Evolutionary conservation across 2,888 invertebrate genomes (phyloP), one percentile per base, ranked within the genome.

Genomic region (Melolontha melolontha): DNA sequence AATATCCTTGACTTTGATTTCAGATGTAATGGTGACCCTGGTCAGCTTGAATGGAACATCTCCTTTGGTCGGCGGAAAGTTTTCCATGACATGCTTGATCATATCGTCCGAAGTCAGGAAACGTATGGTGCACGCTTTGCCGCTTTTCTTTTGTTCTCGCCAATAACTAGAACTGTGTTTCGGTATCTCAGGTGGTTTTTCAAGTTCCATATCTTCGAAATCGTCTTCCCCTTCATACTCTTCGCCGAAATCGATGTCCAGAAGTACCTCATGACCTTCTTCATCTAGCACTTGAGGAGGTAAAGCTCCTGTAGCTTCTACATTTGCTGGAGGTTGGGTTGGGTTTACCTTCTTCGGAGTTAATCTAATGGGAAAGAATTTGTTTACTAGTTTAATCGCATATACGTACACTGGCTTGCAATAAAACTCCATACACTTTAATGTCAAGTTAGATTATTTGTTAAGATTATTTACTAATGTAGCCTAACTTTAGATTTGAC

Each of bases 41-140:
- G 75, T 78, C 34, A 83, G 55, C 14, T 67, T 73, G 66, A 78
- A 79, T 4, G 72, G 68, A 17, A 74, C 75, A 34, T 74, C 49
- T 12, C 75, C 68, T 52, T 75, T 71, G 47, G 75, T 77, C 0
- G 81, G 80, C 0, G 81, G 80, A 10, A 78, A 77, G 71, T 82
- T 83, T 7, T 77, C 78, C 16, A 78, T 70, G n/a, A 84, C 71
- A 67, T 82, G 80, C 1, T 76, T 71, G 4, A 79, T 70, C 8
- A 83, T 63, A 49, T 77, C 77, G 1, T 80, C 78, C 1, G 79
- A 22, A 11, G 75, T 76, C 5, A 76, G 73, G 70, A 83, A 83
- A 75, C 81, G 76, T 65, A 82, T 67, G 0, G 75, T 71, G 70
- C 78, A 82, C 5, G 80, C 81, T 54, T 75, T 77, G 0, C 82